phyloP scores from a whole-genome alignment of 2,113 vertebrate genomes.

The Epinephelus lanceolatus region DNA sequence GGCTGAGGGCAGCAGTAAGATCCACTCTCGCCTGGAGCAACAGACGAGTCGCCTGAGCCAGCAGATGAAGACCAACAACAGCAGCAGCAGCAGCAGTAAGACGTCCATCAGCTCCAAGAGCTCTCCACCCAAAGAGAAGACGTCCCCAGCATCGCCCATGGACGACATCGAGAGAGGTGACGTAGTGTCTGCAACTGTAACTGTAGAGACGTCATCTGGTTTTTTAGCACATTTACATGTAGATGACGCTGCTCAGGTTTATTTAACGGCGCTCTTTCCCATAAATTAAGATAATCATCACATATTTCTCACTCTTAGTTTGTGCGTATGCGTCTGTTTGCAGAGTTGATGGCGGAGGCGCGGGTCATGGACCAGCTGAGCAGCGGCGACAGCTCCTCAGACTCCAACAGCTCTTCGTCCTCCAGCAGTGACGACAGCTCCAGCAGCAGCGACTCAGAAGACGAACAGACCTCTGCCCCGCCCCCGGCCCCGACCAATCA shows the following conservation, averaged over 20 bases:
- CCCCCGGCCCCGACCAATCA: slow-evolving; percentile 67
- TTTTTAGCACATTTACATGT: background rate
- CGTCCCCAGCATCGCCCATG: slow-evolving; percentile 90
- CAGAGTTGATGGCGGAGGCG: slow-evolving; percentile 97
- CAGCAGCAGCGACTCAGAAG: slow-evolving; percentile 90
- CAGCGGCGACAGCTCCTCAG: slow-evolving; percentile 93
- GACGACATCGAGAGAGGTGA: slow-evolving; percentile 97
- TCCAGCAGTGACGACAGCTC: slow-evolving; percentile 93
- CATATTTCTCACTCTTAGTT: background rate
- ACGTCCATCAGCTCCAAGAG: slow-evolving; percentile 84
- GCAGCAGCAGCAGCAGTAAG: slow-evolving; percentile 85
- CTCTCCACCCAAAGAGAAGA: slow-evolving; percentile 88
- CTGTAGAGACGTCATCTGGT: no score
- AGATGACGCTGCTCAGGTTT: no score
- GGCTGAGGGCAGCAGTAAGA: slow-evolving; percentile 96
- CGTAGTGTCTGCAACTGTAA: background rate
- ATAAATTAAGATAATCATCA: no score
- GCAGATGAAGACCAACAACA: slow-evolving; percentile 86
- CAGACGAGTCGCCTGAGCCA: slow-evolving; percentile 85
- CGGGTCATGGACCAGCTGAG: slow-evolving; percentile 95
- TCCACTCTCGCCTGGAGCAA: slow-evolving; percentile 89
- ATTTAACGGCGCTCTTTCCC: background rate
- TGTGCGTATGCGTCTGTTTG: background rate
- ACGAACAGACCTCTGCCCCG: slow-evolving; percentile 70
- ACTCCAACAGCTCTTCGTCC: slow-evolving; percentile 93